Base-by-base conservation (phyloP, 2,113 vertebrate genomes). In the Lophius piscatorius region DNA sequence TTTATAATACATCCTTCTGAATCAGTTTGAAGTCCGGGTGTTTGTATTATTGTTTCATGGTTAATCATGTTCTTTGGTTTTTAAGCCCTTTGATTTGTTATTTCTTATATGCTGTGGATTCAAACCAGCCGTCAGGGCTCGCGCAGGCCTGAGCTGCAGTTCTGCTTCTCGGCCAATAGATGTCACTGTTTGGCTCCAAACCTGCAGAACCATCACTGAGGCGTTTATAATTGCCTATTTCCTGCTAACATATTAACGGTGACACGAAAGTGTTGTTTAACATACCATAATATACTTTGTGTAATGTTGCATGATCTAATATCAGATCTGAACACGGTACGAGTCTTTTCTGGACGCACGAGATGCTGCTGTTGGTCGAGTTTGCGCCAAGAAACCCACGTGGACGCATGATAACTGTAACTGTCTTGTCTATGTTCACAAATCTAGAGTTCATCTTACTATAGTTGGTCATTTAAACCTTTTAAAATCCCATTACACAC, bases 171-270 rank as follows among this genome's bases (percentile, higher is more conserved):
- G 1, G 48, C 76, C 89, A 36, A 73, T 66, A 65, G 79, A 56
- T 87, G 90, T 34, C 90, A 38, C 79, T 87, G 77, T 87, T 83
- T 58, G 36, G 34, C 61, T 44, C 72, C 1, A 14, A 10, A 41
- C 4, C 3, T 4, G 22, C 9, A 13, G 1, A 3, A 20, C 6
- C 2, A 0, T 41, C 16, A 6, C 5, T 38, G 7, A 38, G n/a
- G 35, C 3, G 4, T 11, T 6, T 5, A 22, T 9, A 11, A 17
- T 8, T 3, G 16, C 4, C 17, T 13, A 17, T n/a, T 17, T 31
- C 3, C 13, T 54, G 21, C 22, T 3, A 35, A 8, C 14, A 46
- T 10, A 29, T 38, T 44, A 1, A 1, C 4, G 5, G 5, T 6
- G 17, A 28, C 31, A 12, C 12, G 2, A 1, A 1, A 33, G 24